A percentile compares a stretch with the other conserved stretches of the same genome.
Evolutionary conservation across 2,797 vertebrate genomes (phyloP).

Genomic region (Enteromius thamalakanensis): DNA sequence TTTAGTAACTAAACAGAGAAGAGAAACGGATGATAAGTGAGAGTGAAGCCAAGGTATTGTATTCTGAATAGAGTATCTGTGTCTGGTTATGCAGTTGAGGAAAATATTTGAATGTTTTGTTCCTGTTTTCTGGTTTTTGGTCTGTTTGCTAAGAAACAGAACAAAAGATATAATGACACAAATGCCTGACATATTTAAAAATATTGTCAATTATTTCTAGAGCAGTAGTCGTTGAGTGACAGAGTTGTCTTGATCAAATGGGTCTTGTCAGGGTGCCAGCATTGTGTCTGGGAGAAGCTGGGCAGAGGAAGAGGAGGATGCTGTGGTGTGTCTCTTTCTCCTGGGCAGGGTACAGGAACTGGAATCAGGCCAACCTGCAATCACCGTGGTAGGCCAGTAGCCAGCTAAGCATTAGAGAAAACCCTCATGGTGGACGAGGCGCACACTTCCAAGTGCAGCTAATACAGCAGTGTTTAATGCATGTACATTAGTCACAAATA

Average conservation of each 20-base stretch:
- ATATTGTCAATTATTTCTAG: background rate
- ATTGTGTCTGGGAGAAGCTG: slow-evolving; percentile 75
- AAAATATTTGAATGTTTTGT: background rate
- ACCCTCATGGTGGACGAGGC: slow-evolving; percentile 61
- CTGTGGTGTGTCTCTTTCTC: slow-evolving; percentile 46
- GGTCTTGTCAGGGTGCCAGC: slow-evolving; percentile 77
- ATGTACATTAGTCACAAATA: slow-evolving; percentile 1
- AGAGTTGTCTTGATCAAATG: slow-evolving; percentile 71
- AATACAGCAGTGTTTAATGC: background rate
- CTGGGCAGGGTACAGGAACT: slow-evolving; percentile 60
- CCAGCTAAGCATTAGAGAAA: slow-evolving; percentile 72
- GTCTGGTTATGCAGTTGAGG: slow-evolving; percentile 21
- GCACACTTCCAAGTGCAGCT: background rate
- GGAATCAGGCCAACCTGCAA: slow-evolving; percentile 72
- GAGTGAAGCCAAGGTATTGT: slow-evolving; percentile 29
- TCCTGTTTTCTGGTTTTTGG: background rate
- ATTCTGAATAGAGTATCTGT: slow-evolving; percentile 8
- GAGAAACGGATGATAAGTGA: background rate
- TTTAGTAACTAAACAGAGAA: slow-evolving; percentile 12
- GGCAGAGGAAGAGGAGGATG: slow-evolving; percentile 46
- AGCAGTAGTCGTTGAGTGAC: slow-evolving; percentile 29
- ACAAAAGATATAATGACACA: background rate
- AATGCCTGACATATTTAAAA: slow-evolving; percentile 6
- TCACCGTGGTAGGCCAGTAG: slow-evolving; percentile 68
- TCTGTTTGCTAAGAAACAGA: background rate